Evolutionary conservation across 1,140 invertebrate species (phyloP).

Genomic region (Colletes latitarsis): DNA sequence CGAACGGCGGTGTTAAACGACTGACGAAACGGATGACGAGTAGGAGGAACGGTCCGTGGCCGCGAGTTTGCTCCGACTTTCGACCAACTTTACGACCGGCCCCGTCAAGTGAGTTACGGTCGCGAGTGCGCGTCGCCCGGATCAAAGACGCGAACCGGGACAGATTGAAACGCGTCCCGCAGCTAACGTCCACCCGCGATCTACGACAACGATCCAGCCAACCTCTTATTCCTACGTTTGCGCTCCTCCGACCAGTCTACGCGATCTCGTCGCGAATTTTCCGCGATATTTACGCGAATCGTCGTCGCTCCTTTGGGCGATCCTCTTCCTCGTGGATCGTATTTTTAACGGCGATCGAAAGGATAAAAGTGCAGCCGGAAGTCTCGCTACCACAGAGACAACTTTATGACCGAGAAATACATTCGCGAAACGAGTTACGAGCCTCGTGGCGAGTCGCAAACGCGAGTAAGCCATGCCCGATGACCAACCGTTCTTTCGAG

Average conservation of each 20-base stretch:
- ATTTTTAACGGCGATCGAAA: no score
- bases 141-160: constrained; percentile 60
- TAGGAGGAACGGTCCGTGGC: constrained; percentile 31
- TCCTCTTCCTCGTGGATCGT: background rate
- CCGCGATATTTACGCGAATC: background rate
- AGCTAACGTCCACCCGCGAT: constrained; percentile 43
- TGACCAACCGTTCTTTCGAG: no score
- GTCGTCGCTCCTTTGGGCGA: background rate
- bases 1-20: constrained; percentile 77
- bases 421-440: constrained; percentile 38
- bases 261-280: background rate
- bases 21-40: constrained; percentile 76
- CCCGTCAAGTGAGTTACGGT: constrained; percentile 61
- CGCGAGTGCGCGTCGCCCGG: constrained; percentile 41
- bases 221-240: no score
- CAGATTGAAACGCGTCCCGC: constrained; percentile 56
- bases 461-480: no score
- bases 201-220: constrained; percentile 33
- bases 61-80: constrained; percentile 31
- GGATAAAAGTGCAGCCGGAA: constrained; percentile 13
- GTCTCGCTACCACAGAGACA: constrained; percentile 30
- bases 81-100: constrained; percentile 52
- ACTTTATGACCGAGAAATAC: constrained; percentile 33
- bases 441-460: constrained; percentile 33
- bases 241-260: background rate